phyloP scores from a whole-genome alignment of 2,113 vertebrate species.

The Perca fluviatilis region DNA sequence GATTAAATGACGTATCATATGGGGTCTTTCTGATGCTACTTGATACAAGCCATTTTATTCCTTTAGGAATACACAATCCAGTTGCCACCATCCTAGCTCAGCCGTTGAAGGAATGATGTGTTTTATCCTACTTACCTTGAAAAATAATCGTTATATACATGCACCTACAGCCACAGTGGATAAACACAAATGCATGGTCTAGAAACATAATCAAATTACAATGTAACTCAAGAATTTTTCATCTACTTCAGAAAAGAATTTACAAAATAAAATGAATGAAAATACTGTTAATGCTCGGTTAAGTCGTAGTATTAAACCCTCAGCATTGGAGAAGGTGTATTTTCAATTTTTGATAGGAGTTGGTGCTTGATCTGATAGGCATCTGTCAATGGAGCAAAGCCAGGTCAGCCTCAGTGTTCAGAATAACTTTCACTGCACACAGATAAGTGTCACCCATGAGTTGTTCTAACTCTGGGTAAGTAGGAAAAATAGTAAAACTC shows the following conservation, averaged over 20 bases:
- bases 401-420: background rate
- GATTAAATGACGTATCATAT: background rate
- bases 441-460: background rate
- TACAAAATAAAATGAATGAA: background rate
- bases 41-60: background rate
- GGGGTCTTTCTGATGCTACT: background rate
- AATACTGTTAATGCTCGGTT: background rate
- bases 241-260: background rate
- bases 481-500: slow-evolving; percentile 1
- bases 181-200: background rate
- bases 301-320: background rate
- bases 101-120: background rate
- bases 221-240: background rate
- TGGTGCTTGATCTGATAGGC: background rate
- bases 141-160: background rate
- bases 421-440: background rate
- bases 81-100: slow-evolving; percentile 8
- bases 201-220: background rate
- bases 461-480: slow-evolving; percentile 3
- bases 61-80: slow-evolving; percentile 1
- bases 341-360: background rate
- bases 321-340: background rate
- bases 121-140: background rate
- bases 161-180: background rate
- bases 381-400: slow-evolving; percentile 1